Evolutionary conservation across 2,888 invertebrate genomes (phyloP).

Genomic region (Apamea epomidion): DNA sequence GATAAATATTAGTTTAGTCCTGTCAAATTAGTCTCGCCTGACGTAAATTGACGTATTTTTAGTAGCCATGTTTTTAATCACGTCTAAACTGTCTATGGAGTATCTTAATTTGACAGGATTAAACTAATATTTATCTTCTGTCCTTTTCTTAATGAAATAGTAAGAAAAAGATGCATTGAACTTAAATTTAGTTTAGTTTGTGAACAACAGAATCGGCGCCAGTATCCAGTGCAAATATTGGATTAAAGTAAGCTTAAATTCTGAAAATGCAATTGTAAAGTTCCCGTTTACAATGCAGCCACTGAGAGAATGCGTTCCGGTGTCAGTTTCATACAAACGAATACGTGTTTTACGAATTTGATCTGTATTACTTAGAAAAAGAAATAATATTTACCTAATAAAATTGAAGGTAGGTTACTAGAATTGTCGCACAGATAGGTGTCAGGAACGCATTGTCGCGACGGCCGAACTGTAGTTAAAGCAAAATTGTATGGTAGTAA

Average conservation of each 20-base stretch:
- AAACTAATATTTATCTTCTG: too few relatives aligned
- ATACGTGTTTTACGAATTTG: neutral
- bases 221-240: neutral
- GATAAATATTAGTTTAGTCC: too few relatives aligned
- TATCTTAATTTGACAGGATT: too few relatives aligned
- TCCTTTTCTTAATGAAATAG: too few relatives aligned
- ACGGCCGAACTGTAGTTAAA: neutral
- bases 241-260: neutral
- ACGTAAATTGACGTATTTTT: too few relatives aligned
- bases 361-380: neutral
- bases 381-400: too few relatives aligned
- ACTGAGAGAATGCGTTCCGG: neutral
- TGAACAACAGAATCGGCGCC: too few relatives aligned
- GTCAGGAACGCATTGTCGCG: neutral
- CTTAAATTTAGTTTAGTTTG: too few relatives aligned
- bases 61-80: too few relatives aligned
- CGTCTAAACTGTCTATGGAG: too few relatives aligned
- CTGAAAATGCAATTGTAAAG: neutral
- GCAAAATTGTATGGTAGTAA: neutral
- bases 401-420: neutral
- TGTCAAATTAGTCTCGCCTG: too few relatives aligned
- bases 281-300: neutral
- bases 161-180: too few relatives aligned
- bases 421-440: neutral
- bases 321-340: neutral